Evolutionary conservation across 2,797 vertebrate species (phyloP), one percentile per base, ranked within the genome.

Genomic region (Lepus townsendii): DNA sequence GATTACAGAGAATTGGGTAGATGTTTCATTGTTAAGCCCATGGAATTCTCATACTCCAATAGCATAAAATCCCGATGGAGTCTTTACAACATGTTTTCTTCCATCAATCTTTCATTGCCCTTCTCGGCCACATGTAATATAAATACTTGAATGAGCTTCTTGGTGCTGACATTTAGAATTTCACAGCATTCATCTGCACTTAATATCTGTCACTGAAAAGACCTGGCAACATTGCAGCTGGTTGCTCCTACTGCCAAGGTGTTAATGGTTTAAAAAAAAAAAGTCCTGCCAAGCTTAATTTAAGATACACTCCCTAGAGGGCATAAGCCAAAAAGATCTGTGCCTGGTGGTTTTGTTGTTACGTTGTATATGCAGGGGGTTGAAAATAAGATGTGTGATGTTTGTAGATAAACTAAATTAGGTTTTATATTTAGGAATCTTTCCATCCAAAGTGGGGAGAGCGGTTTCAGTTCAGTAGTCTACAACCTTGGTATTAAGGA

Each of bases 211-310:
- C 78, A 19, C 91, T 77, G 75, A 76, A 73, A 77, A 93, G 68
- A 7, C 78, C 92, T 96, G 96, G 90, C 94, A 94, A 0, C 65
- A 3, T 2, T 38, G 26, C 79, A 62, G 22, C 80, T 50, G 26
- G 42, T 54, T 83, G 75, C 90, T 95, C 84, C 82, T 86, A 27
- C 79, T 96, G 96, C 96, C 96, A 91, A 89, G 82, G 96, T 96
- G 96, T 89, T 93, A 96, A 96, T 94, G 76, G 90, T 88, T 91
- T 87, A 86, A 83, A 95, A 38, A 92, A 66, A 7, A 47, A 7
- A 77, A 16, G 69, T 63, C 69, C 93, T 94, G 95, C 96, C 96
- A 97, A 93, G 92, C 68, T 79, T 96, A 94, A 95, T 97, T 96
- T 95, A 94, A 94, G 90, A 79, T 85, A 66, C 19, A 17, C 75